phyloP scores from a whole-genome alignment of 2,113 vertebrate species.

The Tursiops truncatus region DNA sequence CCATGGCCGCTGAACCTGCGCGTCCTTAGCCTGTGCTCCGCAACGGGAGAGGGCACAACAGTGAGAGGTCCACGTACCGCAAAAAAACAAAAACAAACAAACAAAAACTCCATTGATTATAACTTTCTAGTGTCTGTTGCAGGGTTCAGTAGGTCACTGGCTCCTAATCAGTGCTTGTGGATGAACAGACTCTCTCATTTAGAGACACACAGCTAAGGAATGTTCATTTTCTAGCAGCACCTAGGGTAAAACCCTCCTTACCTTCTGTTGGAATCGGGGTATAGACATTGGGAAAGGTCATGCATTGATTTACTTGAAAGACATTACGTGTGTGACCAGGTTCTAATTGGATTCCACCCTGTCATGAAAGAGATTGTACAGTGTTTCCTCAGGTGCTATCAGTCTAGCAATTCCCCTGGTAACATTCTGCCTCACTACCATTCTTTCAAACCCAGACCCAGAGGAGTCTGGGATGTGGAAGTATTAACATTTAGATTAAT shows the following conservation, averaged over 20 bases:
- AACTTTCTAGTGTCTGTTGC: not conserved
- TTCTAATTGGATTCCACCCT: conserved; percentile 16
- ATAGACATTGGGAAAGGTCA: not conserved
- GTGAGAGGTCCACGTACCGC: too few relatives aligned
- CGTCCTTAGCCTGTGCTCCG: fast-evolving
- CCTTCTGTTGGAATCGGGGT: not conserved
- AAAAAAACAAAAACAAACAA: too few relatives aligned
- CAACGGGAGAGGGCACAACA: too few relatives aligned
- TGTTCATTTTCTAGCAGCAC: not conserved
- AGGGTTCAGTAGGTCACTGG: not conserved
- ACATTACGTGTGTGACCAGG: not conserved
- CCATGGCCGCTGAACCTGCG: too few relatives aligned
- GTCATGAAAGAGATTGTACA: not conserved
- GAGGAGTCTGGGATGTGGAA: conserved; percentile 12
- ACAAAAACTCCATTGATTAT: not conserved
- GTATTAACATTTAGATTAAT: conserved; percentile 73
- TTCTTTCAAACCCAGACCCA: conserved; percentile 13
- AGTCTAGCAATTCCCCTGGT: not conserved
- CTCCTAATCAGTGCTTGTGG: not conserved
- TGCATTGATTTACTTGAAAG: not conserved
- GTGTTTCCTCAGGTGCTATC: not conserved
- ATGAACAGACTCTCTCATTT: not conserved
- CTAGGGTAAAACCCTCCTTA: not conserved
- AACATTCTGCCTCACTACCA: not conserved
- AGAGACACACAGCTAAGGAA: not conserved